Base-by-base conservation (phyloP, 2,113 vertebrate genomes). In the Meleagris gallopavo region DNA sequence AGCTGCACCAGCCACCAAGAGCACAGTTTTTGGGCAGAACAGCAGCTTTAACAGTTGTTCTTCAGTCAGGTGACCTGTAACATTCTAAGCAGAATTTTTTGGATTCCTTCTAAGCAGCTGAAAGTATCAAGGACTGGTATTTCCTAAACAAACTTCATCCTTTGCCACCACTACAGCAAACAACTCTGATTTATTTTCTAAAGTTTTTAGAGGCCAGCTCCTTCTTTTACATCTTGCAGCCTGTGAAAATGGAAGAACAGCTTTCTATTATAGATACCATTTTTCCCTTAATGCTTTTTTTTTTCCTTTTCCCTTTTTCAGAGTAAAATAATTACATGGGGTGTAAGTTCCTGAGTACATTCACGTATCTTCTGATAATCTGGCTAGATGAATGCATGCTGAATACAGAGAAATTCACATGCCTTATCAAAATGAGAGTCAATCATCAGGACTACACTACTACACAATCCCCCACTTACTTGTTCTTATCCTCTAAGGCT, bases 401-500 rank as follows among this genome's bases (percentile, higher is more conserved):
- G 41, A 92, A 88, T 24, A 65, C 18, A 83, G 54, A 86, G 62
- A 88, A 81, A 67, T 27, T 11, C 58, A 69, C 13, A 57, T 6
- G 65, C 40, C 38, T 91, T 91, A 88, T 55, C 78, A 93, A 87
- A 92, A 58, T 13, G 76, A 55, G 52, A 78, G 70, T 84, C 82
- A 89, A 80, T 92, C 86, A 79, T 46, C 52, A 27, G 43, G 73
- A 70, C 70, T 80, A 55, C 6, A 3, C 70, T 86, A 81, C 38
- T 54, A n/a, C 40, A 40, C 21, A 84, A 40, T 75, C 65, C 1
- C 57, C 55, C 76, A 36, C 52, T 83, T 80, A 86, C 52, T 48
- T 43, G 61, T 30, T 66, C 72, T 81, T n/a, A 75, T 48, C 46
- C 52, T 50, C 83, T 60, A 72, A 9, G 8, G 1, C 75, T 75